Evolutionary conservation across 2,113 vertebrate species (phyloP).

Genomic region (Seriola dumerili): DNA sequence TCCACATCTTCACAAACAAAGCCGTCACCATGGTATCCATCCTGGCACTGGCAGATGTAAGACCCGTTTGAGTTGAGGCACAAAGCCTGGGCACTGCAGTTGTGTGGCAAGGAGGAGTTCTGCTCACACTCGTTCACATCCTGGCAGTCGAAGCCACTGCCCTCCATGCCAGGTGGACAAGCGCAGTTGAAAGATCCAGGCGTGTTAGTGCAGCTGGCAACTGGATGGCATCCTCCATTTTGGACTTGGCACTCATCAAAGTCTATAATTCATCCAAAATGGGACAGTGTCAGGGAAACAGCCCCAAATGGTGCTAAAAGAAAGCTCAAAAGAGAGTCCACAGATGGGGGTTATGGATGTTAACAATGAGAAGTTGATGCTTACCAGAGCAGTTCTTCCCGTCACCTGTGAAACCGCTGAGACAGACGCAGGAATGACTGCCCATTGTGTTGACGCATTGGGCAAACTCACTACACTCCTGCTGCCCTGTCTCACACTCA

Average conservation of each 20-base stretch:
- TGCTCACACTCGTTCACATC: slow-evolving; percentile 86
- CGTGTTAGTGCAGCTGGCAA: slow-evolving; percentile 84
- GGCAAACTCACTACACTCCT: slow-evolving; percentile 84
- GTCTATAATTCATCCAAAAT: slow-evolving; percentile 92
- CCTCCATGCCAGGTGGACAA: slow-evolving; percentile 82
- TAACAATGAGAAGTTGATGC: slow-evolving; percentile 27
- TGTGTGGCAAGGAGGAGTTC: slow-evolving; percentile 69
- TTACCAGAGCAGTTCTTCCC: slow-evolving; percentile 87
- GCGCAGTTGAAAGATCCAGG: slow-evolving; percentile 83
- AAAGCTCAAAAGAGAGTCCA: slow-evolving; percentile 65
- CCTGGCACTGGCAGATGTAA: slow-evolving; percentile 81
- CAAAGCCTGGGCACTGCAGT: slow-evolving; percentile 80
- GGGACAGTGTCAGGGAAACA: slow-evolving; percentile 86
- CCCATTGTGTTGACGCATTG: slow-evolving; percentile 84
- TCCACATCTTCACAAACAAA: slow-evolving; percentile 83
- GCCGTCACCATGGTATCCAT: slow-evolving; percentile 84
- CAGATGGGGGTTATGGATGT: slow-evolving; percentile 27
- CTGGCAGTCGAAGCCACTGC: slow-evolving; percentile 83
- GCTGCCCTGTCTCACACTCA: slow-evolving; percentile 80
- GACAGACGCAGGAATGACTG: slow-evolving; percentile 82
- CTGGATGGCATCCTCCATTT: slow-evolving; percentile 86
- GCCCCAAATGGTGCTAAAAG: slow-evolving; percentile 66
- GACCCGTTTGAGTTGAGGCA: slow-evolving; percentile 85
- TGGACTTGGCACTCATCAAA: slow-evolving; percentile 88
- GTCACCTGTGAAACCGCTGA: slow-evolving; percentile 85